Evolutionary conservation across 2,888 invertebrate genomes (phyloP).

Genomic region (Pemphredon lugubris): DNA sequence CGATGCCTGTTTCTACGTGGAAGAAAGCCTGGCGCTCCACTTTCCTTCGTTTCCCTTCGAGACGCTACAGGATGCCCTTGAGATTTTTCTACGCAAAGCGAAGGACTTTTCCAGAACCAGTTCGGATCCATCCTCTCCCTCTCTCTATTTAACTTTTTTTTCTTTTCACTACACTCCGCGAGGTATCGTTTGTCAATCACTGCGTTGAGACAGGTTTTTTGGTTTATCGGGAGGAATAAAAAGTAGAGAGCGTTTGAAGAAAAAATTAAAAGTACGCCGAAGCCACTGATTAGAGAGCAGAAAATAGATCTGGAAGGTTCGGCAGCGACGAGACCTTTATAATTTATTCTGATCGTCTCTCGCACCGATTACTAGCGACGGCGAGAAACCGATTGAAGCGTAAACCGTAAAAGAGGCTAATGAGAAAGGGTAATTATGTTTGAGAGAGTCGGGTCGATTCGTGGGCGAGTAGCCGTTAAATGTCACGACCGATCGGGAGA

Average conservation of each 20-base stretch:
- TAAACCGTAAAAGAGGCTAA: slow-evolving; percentile 62
- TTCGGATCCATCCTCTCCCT: slow-evolving; percentile 5
- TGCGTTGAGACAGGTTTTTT: no score
- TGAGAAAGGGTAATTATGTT: slow-evolving; percentile 62
- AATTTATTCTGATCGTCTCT: slow-evolving; percentile 47
- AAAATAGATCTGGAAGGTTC: slow-evolving; percentile 26
- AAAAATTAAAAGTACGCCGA: no score
- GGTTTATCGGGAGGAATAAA: no score
- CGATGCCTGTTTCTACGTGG: slow-evolving; percentile 22
- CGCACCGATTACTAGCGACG: slow-evolving; percentile 36
- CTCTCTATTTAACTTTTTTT: slow-evolving; percentile 4
- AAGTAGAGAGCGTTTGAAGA: no score
- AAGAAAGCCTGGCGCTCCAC: slow-evolving; percentile 2
- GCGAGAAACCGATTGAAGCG: slow-evolving; percentile 42
- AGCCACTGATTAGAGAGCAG: slow-evolving; percentile 8
- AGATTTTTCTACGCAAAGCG: slow-evolving; percentile 10
- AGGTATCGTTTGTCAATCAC: slow-evolving; percentile 28
- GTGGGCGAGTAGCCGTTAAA: slow-evolving; percentile 59
- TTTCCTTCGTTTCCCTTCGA: slow-evolving; percentile 12
- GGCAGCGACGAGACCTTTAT: not conserved
- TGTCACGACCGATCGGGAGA: slow-evolving; percentile 46
- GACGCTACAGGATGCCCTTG: slow-evolving; percentile 23
- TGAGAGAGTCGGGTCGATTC: slow-evolving; percentile 41
- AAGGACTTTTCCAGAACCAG: slow-evolving; percentile 19
- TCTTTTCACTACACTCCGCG: slow-evolving; percentile 11